A percentile compares a stretch with the other conserved stretches of the same genome.
These are phyloP conservation scores for Gnathonemus longibarbis DNA, from an alignment of 2,113 vertebrate species.

Conservation along the genomic window DNA sequence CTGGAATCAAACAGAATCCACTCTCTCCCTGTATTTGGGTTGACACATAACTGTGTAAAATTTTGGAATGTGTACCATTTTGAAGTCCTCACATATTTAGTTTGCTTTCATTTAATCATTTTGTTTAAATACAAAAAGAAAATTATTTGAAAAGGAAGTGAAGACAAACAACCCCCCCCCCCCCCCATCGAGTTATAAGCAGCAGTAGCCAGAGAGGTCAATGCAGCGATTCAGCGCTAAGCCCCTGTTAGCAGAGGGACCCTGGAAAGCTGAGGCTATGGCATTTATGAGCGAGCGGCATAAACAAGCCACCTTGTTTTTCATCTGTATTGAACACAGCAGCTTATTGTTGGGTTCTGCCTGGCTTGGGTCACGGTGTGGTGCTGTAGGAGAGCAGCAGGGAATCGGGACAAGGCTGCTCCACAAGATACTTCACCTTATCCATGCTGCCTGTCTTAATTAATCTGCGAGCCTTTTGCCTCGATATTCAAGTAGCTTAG, in stretches of 20 bases:
- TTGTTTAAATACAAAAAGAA: neutral
- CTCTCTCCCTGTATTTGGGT: neutral
- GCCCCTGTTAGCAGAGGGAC: neutral
- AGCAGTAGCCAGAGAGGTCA: neutral
- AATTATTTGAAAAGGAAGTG: neutral
- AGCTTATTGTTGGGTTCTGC: neutral
- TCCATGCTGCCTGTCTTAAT: neutral
- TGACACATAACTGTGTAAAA: neutral
- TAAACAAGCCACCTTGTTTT: slow-evolving; percentile 10
- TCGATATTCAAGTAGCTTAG: neutral
- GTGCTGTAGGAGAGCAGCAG: neutral
- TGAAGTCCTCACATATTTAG: neutral
- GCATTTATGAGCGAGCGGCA: slow-evolving; percentile 11
- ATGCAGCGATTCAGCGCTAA: neutral
- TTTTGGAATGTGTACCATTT: neutral
- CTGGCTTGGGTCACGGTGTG: neutral
- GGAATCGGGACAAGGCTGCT: neutral
- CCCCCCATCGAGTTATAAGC: neutral
- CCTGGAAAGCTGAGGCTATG: slow-evolving; percentile 11
- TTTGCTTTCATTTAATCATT: neutral
- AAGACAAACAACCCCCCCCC: neutral
- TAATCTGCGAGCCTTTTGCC: neutral
- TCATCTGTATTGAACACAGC: slow-evolving; percentile 1
- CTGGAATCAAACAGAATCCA: neutral
- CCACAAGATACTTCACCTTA: neutral